Conservation (phyloP, 2,113 vertebrate species). For the Limanda limanda region DNA sequence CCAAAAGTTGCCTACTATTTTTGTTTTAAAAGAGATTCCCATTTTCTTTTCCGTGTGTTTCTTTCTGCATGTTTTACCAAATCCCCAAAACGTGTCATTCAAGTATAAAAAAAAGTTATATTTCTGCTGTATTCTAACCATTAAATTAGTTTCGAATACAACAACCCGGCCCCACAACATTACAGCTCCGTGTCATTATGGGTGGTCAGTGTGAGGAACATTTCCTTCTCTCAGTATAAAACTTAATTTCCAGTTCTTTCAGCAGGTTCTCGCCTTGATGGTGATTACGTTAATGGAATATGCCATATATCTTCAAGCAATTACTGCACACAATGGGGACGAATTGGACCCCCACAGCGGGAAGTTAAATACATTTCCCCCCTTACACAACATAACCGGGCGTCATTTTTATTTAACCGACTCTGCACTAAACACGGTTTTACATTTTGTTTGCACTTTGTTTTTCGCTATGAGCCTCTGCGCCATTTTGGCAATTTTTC, state of each 20-base stretch:
- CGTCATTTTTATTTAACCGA: slow-evolving; percentile 63
- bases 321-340: slow-evolving; percentile 88
- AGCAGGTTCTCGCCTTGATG: slow-evolving; percentile 86
- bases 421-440: slow-evolving; percentile 17
- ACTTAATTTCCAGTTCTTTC: slow-evolving; percentile 85
- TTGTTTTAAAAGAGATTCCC: neutral
- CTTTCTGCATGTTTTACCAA: neutral
- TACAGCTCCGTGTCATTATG: slow-evolving; percentile 64
- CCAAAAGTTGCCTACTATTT: neutral
- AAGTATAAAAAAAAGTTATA: neutral
- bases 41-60: neutral
- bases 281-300: slow-evolving; percentile 97
- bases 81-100: neutral
- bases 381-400: slow-evolving; percentile 79
- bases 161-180: neutral
- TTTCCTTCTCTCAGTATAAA: slow-evolving; percentile 71
- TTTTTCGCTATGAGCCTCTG: neutral
- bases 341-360: slow-evolving; percentile 85
- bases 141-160: slow-evolving; percentile 13
- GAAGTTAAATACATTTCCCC: slow-evolving; percentile 88
- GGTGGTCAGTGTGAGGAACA: slow-evolving; percentile 84
- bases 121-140: neutral
- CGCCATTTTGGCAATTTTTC: neutral
- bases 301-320: slow-evolving; percentile 95
- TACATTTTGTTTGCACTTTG: neutral